Conservation (phyloP, 2,888 invertebrate genomes). For the Mythimna pallens region DNA sequence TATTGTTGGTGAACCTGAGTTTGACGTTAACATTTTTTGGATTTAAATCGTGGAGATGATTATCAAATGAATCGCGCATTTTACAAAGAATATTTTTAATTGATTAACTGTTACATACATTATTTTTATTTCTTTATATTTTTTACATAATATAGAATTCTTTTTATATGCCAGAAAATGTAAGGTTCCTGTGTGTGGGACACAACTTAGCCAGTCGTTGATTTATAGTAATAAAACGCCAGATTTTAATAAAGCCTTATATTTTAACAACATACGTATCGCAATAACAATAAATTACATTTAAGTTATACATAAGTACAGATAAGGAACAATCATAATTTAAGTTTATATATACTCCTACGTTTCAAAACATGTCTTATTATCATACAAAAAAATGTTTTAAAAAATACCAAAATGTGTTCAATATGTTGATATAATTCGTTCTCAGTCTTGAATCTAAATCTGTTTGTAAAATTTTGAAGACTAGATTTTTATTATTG, state of each 20-base stretch:
- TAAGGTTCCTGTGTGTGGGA: neutral
- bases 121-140: too few relatives aligned
- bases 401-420: constrained; percentile 60
- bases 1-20: too few relatives aligned
- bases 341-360: constrained; percentile 52
- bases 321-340: constrained; percentile 82
- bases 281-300: constrained; percentile 86
- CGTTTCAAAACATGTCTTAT: constrained; percentile 63
- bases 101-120: too few relatives aligned
- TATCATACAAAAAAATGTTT: constrained; percentile 54
- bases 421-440: constrained; percentile 61
- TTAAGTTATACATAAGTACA: constrained; percentile 81
- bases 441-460: constrained; percentile 68
- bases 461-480: constrained; percentile 60
- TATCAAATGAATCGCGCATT: too few relatives aligned
- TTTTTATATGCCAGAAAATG: neutral
- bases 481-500: constrained; percentile 65
- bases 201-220: neutral
- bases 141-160: too few relatives aligned
- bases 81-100: too few relatives aligned
- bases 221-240: constrained; percentile 65
- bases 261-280: constrained; percentile 86
- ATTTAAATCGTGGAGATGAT: neutral
- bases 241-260: constrained; percentile 79
- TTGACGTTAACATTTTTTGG: too few relatives aligned